These are phyloP conservation scores for Vulpes vulpes DNA, from an alignment of 2,113 vertebrate species.

Conservation along the genomic window DNA sequence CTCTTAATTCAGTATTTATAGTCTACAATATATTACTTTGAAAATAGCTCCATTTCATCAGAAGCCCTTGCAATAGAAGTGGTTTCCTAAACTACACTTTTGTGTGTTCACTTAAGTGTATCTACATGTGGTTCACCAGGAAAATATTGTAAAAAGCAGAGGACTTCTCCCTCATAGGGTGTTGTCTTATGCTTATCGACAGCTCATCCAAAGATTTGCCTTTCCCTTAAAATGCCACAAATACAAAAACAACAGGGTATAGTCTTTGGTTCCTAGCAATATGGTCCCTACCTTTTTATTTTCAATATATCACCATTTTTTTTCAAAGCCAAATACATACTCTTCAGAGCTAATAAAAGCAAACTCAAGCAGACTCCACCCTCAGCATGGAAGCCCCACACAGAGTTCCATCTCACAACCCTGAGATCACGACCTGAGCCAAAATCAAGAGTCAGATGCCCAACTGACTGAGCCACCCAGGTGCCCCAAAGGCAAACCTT, in stretches of 20 bases:
- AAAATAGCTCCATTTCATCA: constrained; percentile 32
- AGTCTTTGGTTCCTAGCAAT: not conserved
- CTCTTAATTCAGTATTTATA: constrained; percentile 32
- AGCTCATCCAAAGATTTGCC: not conserved
- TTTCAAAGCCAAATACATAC: not conserved
- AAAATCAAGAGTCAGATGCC: not conserved
- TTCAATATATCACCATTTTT: not conserved
- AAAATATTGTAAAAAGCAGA: not conserved
- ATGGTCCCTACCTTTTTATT: not conserved
- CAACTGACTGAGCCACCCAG: not conserved
- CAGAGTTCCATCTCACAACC: not conserved
- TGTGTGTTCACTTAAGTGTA: not conserved
- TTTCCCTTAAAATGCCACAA: not conserved
- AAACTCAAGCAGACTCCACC: not conserved
- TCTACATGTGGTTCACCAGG: not conserved
- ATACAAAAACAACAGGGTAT: not conserved
- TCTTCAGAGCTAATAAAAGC: not conserved
- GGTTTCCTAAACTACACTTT: constrained; percentile 20
- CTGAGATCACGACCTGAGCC: not conserved
- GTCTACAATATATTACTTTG: not conserved
- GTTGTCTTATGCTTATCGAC: not conserved
- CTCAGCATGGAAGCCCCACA: not conserved
- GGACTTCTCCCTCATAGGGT: not conserved
- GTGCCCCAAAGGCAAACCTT: not conserved
- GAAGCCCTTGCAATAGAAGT: not conserved